These are phyloP conservation scores for Ips nitidus DNA, from an alignment of 1,140 invertebrate genomes.

Conservation along the genomic window DNA sequence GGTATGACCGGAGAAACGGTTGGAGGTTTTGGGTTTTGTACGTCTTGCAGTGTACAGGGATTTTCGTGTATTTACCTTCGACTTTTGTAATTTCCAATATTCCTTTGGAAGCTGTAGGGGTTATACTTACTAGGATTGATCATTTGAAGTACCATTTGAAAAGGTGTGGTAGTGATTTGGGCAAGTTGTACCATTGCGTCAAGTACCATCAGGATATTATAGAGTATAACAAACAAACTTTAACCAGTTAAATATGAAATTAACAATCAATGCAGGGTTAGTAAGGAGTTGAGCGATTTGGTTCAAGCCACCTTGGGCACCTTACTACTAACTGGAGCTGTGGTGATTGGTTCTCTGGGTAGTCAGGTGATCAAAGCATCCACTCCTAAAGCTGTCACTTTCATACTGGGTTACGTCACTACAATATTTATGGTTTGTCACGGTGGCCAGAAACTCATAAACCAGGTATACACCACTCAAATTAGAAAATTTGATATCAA, in stretches of 20 bases:
- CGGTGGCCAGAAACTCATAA: slow-evolving; percentile 21
- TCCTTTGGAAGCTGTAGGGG: slow-evolving; percentile 23
- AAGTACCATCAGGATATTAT: slow-evolving; percentile 31
- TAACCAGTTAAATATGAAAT: neutral
- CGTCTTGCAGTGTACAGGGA: slow-evolving; percentile 13
- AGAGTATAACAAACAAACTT: slow-evolving; percentile 3
- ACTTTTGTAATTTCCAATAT: slow-evolving; percentile 10
- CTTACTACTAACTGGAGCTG: slow-evolving; percentile 12
- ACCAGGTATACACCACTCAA: slow-evolving; percentile 11
- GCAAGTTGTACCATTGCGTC: slow-evolving; percentile 15
- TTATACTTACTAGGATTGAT: slow-evolving; percentile 17
- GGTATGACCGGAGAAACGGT: neutral
- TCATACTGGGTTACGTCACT: slow-evolving; percentile 13
- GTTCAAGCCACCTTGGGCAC: slow-evolving; percentile 8
- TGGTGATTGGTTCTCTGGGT: slow-evolving; percentile 26
- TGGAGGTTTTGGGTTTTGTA: neutral
- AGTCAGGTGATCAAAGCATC: slow-evolving; percentile 25
- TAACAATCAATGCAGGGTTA: slow-evolving; percentile 9
- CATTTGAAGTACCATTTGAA: slow-evolving; percentile 15
- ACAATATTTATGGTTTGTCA: slow-evolving; percentile 18
- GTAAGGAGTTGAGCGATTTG: slow-evolving; percentile 13
- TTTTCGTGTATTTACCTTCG: slow-evolving; percentile 19
- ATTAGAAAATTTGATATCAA: no score
- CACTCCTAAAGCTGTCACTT: slow-evolving; percentile 19
- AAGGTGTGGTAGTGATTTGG: neutral